Base-by-base conservation (phyloP, 2,888 invertebrate genomes). In the Biston stratarius region DNA sequence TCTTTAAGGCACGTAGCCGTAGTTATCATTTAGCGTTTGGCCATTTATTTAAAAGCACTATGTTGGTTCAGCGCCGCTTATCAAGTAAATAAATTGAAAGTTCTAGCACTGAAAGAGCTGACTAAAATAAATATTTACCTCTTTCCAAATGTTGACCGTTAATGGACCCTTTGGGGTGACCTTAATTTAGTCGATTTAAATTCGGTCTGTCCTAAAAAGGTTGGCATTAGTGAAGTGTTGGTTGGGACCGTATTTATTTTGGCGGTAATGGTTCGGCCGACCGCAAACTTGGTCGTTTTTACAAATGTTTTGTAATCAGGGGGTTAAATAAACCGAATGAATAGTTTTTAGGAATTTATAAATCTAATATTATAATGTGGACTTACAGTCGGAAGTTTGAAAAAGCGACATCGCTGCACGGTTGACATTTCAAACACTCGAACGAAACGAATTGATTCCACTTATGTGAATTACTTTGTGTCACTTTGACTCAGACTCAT, bases 141-240 rank as follows among this genome's bases (percentile, higher is more conserved):
- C 59, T 67, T 67, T 56, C 42, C 64, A 71, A 69, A 72, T 70
- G 74, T 74, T 74, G 72, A 74, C 76, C 71, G 64, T 74, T 71
- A 75, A 74, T 72, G 70, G 74, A 74, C 75, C 75, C 70, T 72
- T 77, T 62, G 61, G 73, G 70, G 67, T 64, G 69, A 71, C 74
- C 75, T 71, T 75, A 75, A 77, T 76, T 76, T 72, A 69, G 71
- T 71, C 73, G 71, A 75, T 72, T 74, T 75, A 74, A 74, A 76
- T 75, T 75, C 71, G 67, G 74, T 66, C 67, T 69, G 74, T 67
- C 64, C 73, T 74, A 71, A 76, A 76, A 76, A 74, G 75, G 75
- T 74, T 67, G 61, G 67, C 64, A 66, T 67, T 67, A 70, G 69
- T 71, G 64, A 70, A 74, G 76, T 69, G 73, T 72, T 66, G 73